Percentiles rank a stretch among this genome's conserved stretches.
Evolutionary conservation across 2,888 invertebrate genomes (phyloP).

Genomic region (Stictocephala bisonia): DNA sequence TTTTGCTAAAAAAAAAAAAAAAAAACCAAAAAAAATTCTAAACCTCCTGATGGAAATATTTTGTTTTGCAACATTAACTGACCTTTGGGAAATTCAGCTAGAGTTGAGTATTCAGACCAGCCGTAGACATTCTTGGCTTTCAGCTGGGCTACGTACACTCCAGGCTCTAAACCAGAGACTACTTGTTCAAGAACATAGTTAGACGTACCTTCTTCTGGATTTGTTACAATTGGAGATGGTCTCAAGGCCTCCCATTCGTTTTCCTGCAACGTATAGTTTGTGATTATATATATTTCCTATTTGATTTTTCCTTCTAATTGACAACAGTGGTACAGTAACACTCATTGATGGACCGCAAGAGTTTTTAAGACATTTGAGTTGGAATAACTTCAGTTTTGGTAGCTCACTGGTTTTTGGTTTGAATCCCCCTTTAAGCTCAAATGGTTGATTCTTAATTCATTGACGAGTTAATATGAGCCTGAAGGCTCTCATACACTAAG

Average conservation of each 20-base stretch:
- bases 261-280: not conserved
- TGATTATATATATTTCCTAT: not conserved
- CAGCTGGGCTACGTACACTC: constrained; percentile 65
- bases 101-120: constrained; percentile 65
- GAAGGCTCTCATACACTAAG: too few relatives aligned
- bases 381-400: too few relatives aligned
- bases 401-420: too few relatives aligned
- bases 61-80: constrained; percentile 52
- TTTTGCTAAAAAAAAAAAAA: not conserved
- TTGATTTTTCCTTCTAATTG: too few relatives aligned
- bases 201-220: not conserved
- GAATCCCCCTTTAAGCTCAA: too few relatives aligned
- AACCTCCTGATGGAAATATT: not conserved
- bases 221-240: not conserved
- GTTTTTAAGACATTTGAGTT: too few relatives aligned
- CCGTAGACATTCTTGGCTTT: constrained; percentile 65
- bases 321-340: too few relatives aligned
- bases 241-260: constrained; percentile 1
- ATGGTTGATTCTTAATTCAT: too few relatives aligned
- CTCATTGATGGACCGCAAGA: too few relatives aligned
- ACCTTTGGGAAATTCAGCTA: constrained; percentile 64
- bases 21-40: not conserved
- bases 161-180: constrained; percentile 63
- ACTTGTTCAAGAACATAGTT: constrained; percentile 64
- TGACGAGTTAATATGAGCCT: too few relatives aligned